Percentiles rank a stretch among this genome's conserved stretches.
These are phyloP conservation scores for Pheosia gnoma DNA, from an alignment of 2,888 invertebrate genomes.

Conservation along the genomic window DNA sequence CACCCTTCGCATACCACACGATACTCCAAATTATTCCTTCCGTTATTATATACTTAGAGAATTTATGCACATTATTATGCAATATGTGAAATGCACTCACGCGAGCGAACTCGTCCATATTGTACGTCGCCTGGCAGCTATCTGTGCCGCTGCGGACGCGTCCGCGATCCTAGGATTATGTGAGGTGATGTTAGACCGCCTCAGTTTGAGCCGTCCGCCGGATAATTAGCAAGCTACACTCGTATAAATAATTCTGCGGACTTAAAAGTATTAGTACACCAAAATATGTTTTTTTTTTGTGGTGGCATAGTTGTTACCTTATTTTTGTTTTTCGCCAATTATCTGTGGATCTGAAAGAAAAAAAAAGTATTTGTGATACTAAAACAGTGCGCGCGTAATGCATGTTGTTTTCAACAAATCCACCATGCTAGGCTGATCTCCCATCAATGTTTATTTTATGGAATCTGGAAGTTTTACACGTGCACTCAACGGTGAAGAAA, in stretches of 20 bases:
- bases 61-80: slow-evolving; percentile 3
- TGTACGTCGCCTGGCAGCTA: slow-evolving; percentile 27
- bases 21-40: slow-evolving; percentile 22
- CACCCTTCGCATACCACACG: slow-evolving; percentile 28
- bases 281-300: slow-evolving; percentile 74
- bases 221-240: slow-evolving; percentile 41
- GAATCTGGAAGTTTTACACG: slow-evolving; percentile 23
- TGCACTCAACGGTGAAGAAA: slow-evolving; percentile 18
- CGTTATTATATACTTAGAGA: slow-evolving; percentile 21
- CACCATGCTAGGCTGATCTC: slow-evolving; percentile 48
- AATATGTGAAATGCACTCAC: slow-evolving; percentile 20
- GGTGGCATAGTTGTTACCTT: slow-evolving; percentile 52
- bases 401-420: slow-evolving; percentile 30
- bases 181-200: slow-evolving; percentile 12
- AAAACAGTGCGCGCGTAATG: slow-evolving; percentile 26
- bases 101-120: slow-evolving; percentile 33
- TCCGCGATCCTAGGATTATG: slow-evolving; percentile 13
- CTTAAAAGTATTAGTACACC: slow-evolving; percentile 79
- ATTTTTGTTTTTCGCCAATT: slow-evolving; percentile 48
- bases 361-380: slow-evolving; percentile 46
- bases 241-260: slow-evolving; percentile 58
- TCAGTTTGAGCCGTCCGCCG: slow-evolving; percentile 43
- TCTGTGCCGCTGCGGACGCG: slow-evolving; percentile 33
- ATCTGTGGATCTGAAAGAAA: slow-evolving; percentile 49
- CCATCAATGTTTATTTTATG: slow-evolving; percentile 33